Conservation (phyloP, 2,888 invertebrate genomes). For the Pyrocoelia pectoralis region DNA sequence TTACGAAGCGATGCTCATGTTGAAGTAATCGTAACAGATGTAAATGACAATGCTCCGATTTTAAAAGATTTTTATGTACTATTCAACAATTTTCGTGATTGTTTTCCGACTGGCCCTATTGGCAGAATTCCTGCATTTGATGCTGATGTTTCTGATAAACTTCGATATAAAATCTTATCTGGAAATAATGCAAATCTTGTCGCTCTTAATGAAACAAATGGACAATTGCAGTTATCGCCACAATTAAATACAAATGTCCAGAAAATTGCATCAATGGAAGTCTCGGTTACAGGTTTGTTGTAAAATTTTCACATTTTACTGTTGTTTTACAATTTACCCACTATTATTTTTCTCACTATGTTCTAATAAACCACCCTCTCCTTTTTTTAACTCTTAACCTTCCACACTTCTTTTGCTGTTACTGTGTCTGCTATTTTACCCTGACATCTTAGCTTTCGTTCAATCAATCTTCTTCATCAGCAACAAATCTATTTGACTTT, state of each 20-base stretch:
- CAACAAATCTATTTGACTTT: no score
- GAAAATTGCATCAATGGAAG: slow-evolving; percentile 91
- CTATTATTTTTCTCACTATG: no score
- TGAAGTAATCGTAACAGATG: slow-evolving; percentile 89
- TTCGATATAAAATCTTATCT: slow-evolving; percentile 83
- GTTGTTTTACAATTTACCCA: no score
- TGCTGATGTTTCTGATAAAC: slow-evolving; percentile 90
- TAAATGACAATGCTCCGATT: slow-evolving; percentile 94
- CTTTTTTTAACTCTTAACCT: no score
- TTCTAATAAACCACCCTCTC: no score
- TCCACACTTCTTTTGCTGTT: no score
- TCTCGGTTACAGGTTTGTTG: slow-evolving; percentile 78
- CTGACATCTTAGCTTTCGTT: no score
- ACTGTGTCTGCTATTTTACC: no score
- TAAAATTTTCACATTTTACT: not conserved
- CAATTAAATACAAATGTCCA: slow-evolving; percentile 96
- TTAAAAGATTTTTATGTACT: slow-evolving; percentile 90
- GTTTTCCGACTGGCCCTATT: slow-evolving; percentile 91
- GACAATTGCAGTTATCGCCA: slow-evolving; percentile 87
- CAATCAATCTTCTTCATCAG: no score
- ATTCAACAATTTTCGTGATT: slow-evolving; percentile 94
- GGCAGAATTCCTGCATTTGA: slow-evolving; percentile 93
- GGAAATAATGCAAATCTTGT: slow-evolving; percentile 94
- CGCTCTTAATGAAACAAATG: slow-evolving; percentile 81
- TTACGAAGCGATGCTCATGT: slow-evolving; percentile 88